Percentiles rank a stretch among this genome's conserved stretches.
Conservation (phyloP, 2,113 vertebrate species). For the Leiothrix lutea region DNA sequence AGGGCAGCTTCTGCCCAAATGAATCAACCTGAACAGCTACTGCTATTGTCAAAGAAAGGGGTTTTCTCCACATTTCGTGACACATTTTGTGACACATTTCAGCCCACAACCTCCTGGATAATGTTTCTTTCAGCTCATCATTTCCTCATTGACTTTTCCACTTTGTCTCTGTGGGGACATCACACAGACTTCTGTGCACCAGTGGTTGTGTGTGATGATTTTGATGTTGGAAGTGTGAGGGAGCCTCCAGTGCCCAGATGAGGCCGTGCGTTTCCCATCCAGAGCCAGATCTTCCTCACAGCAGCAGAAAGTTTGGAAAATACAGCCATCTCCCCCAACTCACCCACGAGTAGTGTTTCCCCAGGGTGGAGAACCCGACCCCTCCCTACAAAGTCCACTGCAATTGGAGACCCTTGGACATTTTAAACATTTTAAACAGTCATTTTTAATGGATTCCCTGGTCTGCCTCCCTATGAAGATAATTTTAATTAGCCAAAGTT, state of each 20-base stretch:
- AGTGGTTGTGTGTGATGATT: not conserved
- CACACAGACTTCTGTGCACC: not conserved
- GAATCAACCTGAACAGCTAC: not conserved
- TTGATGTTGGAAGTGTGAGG: not conserved
- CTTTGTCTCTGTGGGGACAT: not conserved
- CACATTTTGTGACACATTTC: not conserved
- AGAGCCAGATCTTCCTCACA: not conserved
- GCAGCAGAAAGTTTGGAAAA: not conserved
- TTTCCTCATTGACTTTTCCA: not conserved
- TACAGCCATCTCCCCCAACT: not conserved
- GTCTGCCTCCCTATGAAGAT: not conserved
- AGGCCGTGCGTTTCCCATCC: not conserved
- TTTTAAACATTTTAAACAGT: not conserved
- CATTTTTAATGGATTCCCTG: not conserved
- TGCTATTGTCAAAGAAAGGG: not conserved
- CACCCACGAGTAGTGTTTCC: not conserved
- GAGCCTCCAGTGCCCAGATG: not conserved
- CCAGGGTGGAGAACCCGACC: accelerated
- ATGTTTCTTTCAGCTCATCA: not conserved
- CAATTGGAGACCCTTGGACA: not conserved
- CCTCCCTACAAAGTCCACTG: not conserved
- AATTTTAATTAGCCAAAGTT: not conserved
- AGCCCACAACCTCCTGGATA: not conserved
- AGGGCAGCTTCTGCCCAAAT: not conserved
- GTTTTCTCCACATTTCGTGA: not conserved